Evolutionary conservation across 2,888 invertebrate species (phyloP), one percentile per base, ranked within the genome.

Genomic region (Macrosoma leucophasiata): DNA sequence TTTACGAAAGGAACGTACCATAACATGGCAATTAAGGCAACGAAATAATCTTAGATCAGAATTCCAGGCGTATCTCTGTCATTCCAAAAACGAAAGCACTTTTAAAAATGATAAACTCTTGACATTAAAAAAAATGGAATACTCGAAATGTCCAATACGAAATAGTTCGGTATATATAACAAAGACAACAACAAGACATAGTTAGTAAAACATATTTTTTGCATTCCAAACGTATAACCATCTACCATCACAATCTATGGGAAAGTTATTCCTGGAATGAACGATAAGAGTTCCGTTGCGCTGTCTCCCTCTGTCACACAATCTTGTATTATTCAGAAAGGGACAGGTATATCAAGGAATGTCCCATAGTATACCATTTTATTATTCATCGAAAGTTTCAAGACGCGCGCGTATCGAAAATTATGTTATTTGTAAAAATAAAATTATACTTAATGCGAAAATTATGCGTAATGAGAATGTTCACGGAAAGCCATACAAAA

Each of bases 221-320:
- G 68, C 71, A 73, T 73, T 71, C 70, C 70, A 50, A 48, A 52
- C 51, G 46, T 52, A 55, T 55, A 60, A 57, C 58, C 57, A 48
- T 48, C 50, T 39, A 44, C 56, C 62, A 52, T 57, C 55, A 66
- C 64, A 72, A 69, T 76, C 74, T 78, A 76, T 79, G 79, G 75
- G 75, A 77, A 75, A 78, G 78, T 75, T 79, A 79, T 79, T 78
- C 72, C 65, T 55, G 78, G 81, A 75, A 79, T 79, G 79, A 64
- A 70, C 66, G 76, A 77, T 77, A 77, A 77, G 71, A 53, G 60
- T 75, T 74, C 71, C 70, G 69, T 50, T 50, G 58, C 34, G 4
- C 9, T 30, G 29, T 47, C 50, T 66, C 73, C 51, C 52, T 46
- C 41, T 64, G 53, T 29, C 35, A 39, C 57, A 14, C 40, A 32